Percentiles rank a stretch among this genome's conserved stretches.
These are phyloP conservation scores for Eremobia ochroleuca DNA, from an alignment of 2,888 invertebrate species.

Conservation along the genomic window DNA sequence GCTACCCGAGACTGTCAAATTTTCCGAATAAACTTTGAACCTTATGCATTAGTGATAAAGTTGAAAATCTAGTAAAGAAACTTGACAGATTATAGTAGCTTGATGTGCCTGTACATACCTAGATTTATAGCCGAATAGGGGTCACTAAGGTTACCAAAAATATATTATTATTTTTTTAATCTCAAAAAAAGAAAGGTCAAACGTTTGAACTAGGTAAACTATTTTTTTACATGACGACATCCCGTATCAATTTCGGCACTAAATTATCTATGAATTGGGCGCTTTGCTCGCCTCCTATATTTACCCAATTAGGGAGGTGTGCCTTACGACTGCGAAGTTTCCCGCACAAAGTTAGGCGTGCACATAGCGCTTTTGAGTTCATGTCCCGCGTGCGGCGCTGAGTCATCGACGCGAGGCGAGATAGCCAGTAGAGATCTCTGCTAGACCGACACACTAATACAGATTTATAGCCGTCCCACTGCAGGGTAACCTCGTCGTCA, in stretches of 20 bases:
- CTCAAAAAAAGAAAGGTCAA: not conserved
- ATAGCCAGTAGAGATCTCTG: too few relatives aligned
- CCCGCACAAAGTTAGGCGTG: constrained; percentile 79
- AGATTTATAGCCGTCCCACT: too few relatives aligned
- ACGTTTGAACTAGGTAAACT: not conserved
- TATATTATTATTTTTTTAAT: too few relatives aligned
- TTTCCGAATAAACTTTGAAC: too few relatives aligned
- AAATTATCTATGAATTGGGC: constrained; percentile 74
- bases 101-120: not conserved
- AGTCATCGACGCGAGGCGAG: constrained; percentile 38
- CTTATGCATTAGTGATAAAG: too few relatives aligned
- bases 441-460: not conserved
- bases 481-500: not conserved
- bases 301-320: constrained; percentile 88
- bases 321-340: constrained; percentile 80
- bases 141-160: not conserved
- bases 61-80: too few relatives aligned
- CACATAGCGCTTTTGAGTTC: constrained; percentile 79
- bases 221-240: constrained; percentile 4
- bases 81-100: too few relatives aligned
- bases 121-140: not conserved
- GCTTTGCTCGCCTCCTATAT: constrained; percentile 77
- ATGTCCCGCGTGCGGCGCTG: constrained; percentile 61
- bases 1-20: too few relatives aligned
- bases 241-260: constrained; percentile 65